phyloP scores from a whole-genome alignment of 2,113 vertebrate genomes.

The Semicossyphus pulcher region DNA sequence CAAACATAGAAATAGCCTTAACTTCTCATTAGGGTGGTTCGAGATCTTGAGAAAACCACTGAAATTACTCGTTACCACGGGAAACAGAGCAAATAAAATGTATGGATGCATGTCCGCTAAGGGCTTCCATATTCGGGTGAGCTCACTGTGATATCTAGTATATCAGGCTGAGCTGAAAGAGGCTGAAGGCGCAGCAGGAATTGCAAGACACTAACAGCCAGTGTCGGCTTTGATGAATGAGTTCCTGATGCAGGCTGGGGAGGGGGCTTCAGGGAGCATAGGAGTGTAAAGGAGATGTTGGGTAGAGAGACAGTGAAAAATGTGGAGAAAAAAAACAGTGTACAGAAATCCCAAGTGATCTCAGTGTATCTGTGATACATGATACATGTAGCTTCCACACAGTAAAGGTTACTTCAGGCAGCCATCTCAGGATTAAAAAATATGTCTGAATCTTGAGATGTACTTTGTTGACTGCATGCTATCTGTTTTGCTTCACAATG shows the following conservation, averaged over 20 bases:
- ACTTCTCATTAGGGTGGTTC: no score
- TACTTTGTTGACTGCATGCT: neutral
- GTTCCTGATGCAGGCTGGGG: constrained; percentile 17
- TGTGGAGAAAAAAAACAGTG: neutral
- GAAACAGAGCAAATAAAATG: no score
- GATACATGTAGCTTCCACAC: neutral
- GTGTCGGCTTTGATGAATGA: constrained; percentile 54
- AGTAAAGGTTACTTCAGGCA: constrained; percentile 12
- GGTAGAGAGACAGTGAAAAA: neutral
- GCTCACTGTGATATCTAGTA: neutral
- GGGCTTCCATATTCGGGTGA: no score
- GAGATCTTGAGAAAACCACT: no score
- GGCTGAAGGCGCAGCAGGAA: constrained; percentile 23
- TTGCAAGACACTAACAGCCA: constrained; percentile 15
- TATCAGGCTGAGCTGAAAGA: constrained; percentile 15
- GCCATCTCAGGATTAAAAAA: neutral
- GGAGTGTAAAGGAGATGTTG: neutral
- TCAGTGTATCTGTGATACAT: neutral
- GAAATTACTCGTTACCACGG: no score
- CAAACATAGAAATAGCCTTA: no score
- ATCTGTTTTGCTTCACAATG: neutral
- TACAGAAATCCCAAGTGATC: neutral
- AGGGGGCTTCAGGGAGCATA: neutral
- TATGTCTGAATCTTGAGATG: no score
- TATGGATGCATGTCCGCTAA: no score